phyloP scores from a whole-genome alignment of 2,888 invertebrate species.

The Cephus pulcher region DNA sequence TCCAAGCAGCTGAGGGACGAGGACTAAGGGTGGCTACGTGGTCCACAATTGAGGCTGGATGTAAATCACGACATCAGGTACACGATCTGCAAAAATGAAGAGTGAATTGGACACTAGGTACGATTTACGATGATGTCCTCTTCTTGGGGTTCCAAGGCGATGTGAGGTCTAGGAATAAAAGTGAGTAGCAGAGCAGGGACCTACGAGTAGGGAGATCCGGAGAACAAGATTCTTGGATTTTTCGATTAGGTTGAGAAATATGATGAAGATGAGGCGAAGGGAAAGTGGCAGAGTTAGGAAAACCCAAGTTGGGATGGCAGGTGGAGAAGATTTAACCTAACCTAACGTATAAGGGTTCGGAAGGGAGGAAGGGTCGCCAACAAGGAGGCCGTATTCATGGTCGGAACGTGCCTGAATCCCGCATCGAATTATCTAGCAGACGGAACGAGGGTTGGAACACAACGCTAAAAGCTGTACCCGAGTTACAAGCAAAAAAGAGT shows the following conservation, averaged over 20 bases:
- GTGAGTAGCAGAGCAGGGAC: neutral
- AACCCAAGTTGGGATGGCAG: neutral
- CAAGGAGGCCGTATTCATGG: conserved; percentile 1
- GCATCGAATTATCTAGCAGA: neutral
- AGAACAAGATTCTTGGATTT: neutral
- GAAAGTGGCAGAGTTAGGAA: neutral
- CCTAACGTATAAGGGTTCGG: neutral
- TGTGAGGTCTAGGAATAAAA: neutral
- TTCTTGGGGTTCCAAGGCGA: neutral
- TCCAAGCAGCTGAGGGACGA: neutral
- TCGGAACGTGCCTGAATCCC: neutral
- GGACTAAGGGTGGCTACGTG: neutral
- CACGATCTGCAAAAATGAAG: neutral
- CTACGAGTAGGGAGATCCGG: neutral
- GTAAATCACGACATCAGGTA: neutral
- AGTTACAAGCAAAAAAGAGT: neutral
- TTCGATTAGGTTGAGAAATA: neutral
- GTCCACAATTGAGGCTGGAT: neutral
- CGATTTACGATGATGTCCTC: neutral
- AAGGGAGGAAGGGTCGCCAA: neutral
- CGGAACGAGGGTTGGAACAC: neutral
- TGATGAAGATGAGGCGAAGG: neutral
- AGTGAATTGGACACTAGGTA: neutral
- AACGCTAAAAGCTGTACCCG: neutral
- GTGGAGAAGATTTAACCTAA: neutral